Percentiles rank a stretch among this genome's conserved stretches.
These are phyloP conservation scores for Ciconia stormi DNA, from an alignment of 2,113 vertebrate species.

Conservation along the genomic window DNA sequence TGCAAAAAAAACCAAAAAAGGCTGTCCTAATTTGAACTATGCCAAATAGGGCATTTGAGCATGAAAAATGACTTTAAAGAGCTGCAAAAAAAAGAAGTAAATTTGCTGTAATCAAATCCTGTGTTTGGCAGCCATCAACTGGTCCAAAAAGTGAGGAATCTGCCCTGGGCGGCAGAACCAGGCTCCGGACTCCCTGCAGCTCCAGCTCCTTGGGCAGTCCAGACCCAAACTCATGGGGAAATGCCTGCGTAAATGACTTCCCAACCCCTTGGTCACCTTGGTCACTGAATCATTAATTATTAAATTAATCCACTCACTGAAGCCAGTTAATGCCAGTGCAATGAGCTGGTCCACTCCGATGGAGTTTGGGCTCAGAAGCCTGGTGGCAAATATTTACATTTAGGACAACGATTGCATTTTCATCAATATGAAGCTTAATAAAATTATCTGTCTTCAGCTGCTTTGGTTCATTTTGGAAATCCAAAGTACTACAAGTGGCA, in stretches of 20 bases:
- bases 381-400: neutral
- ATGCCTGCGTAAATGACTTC: neutral
- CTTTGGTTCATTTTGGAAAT: neutral
- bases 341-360: neutral
- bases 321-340: neutral
- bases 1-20: neutral
- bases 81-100: neutral
- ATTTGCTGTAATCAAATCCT: neutral
- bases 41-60: slow-evolving; percentile 11
- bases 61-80: slow-evolving; percentile 8
- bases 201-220: neutral
- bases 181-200: neutral
- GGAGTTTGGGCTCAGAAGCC: neutral
- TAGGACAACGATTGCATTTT: neutral
- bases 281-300: neutral
- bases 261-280: neutral
- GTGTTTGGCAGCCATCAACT: neutral
- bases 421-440: neutral
- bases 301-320: neutral
- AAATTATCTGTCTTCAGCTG: neutral
- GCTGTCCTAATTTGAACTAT: neutral
- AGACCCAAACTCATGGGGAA: neutral
- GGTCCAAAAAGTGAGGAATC: neutral
- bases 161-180: neutral
- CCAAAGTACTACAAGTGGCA: neutral